phyloP scores from a whole-genome alignment of 2,888 invertebrate species.

The Drosophila rubida region DNA sequence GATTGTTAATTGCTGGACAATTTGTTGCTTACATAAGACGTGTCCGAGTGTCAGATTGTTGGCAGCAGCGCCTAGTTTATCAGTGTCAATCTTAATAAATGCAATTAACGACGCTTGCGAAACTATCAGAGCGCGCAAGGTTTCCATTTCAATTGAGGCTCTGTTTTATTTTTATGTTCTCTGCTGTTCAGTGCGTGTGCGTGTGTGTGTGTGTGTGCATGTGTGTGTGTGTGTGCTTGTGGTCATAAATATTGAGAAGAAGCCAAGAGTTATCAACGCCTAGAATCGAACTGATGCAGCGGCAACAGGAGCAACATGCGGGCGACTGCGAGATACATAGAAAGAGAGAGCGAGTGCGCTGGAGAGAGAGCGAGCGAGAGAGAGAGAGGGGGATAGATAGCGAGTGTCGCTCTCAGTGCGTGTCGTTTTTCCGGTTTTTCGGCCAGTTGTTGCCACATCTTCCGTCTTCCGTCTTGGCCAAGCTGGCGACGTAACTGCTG shows the following conservation, averaged over 20 bases:
- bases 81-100: conserved; percentile 77
- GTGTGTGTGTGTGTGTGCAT: background rate
- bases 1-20: conserved; percentile 60
- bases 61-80: conserved; percentile 37
- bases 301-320: conserved; percentile 16
- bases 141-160: conserved; percentile 71
- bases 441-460: conserved; percentile 60
- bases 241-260: conserved; percentile 41
- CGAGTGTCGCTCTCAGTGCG: conserved; percentile 48
- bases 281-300: conserved; percentile 43
- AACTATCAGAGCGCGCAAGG: conserved; percentile 40
- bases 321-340: background rate
- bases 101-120: conserved; percentile 60
- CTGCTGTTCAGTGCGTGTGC: background rate
- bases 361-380: background rate
- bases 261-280: conserved; percentile 49
- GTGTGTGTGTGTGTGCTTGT: background rate
- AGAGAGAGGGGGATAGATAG: conserved; percentile 1
- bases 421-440: conserved; percentile 78
- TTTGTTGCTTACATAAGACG: conserved; percentile 61
- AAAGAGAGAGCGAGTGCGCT: background rate
- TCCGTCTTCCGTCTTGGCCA: conserved; percentile 61
- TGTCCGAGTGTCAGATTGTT: conserved; percentile 3
- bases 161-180: background rate
- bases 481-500: conserved; percentile 53